Evolutionary conservation across 2,113 vertebrate genomes (phyloP), one percentile per base, ranked within the genome.

Genomic region (Cyanoderma ruficeps): DNA sequence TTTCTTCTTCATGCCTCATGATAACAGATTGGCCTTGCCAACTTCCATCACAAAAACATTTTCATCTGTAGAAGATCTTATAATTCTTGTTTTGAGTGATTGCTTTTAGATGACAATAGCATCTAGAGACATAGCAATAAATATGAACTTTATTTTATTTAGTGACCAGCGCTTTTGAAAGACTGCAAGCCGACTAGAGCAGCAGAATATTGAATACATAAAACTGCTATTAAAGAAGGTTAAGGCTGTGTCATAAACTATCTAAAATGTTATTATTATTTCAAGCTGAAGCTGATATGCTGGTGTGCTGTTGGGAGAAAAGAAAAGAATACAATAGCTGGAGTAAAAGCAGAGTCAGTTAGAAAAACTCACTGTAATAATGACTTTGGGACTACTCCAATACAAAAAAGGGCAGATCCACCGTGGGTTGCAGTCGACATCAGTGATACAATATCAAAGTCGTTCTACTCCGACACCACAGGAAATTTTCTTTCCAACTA

Each of bases 1-100:
- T 94, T 95, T 95, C 72, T 93, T 89, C 41, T 89, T 24, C 11
- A 25, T 95, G 56, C 80, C 64, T 97, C 90, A 75, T 27, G 52
- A 91, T 89, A 96, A 97, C 59, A 80, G 86, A 86, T 90, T 30
- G n/a, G 95, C 85, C 70, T 97, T 96, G 93, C 95, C 86, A 93
- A 76, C 75, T 90, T 91, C 83, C 85, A 78, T 95, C 49, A 95
- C 87, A 84, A 96, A 95, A 96, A 95, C 90, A 94, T 75, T 96
- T 97, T 95, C 92, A 89, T 94, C 95, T 95, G 68, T 68, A 82
- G 60, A 89, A 93, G 74, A 88, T 94, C 80, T 96, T 95, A 91
- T 93, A 96, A 97, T 97, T 96, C 94, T 81, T 87, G 63, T 85
- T 97, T 89, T 87, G 95, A 97, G 90, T 80, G 90, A 97, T 91